phyloP scores from a whole-genome alignment of 2,888 invertebrate species.

The Hesperia comma region DNA sequence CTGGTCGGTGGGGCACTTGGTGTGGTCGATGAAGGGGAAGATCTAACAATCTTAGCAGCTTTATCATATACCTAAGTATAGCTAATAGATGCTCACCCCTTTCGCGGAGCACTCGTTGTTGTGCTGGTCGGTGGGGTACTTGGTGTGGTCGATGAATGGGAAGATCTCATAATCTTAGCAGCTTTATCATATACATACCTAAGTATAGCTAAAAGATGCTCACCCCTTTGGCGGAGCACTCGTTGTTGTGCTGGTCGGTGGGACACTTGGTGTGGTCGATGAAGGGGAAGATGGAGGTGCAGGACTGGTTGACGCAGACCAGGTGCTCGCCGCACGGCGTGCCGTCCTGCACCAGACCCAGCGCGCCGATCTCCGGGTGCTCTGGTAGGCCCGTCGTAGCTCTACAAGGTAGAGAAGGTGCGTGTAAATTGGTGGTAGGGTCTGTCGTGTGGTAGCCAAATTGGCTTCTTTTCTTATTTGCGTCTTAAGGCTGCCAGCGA shows the following conservation, averaged over 20 bases:
- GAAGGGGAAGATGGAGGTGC: slow-evolving; percentile 92
- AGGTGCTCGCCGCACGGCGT: slow-evolving; percentile 96
- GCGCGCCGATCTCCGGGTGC: slow-evolving; percentile 87
- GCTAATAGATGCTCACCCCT: too few relatives aligned
- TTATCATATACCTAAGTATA: too few relatives aligned
- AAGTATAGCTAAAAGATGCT: too few relatives aligned
- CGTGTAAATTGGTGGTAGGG: background rate
- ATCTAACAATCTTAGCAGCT: too few relatives aligned
- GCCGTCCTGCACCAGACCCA: slow-evolving; percentile 96
- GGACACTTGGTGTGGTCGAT: slow-evolving; percentile 95
- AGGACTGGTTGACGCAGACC: slow-evolving; percentile 97
- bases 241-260: slow-evolving; percentile 92
- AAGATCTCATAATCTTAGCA: too few relatives aligned
- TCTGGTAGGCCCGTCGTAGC: slow-evolving; percentile 89
- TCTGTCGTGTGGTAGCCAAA: too few relatives aligned
- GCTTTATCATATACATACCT: too few relatives aligned
- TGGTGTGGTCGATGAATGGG: slow-evolving; percentile 92
- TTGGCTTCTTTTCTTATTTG: too few relatives aligned
- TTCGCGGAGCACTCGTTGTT: slow-evolving; percentile 92
- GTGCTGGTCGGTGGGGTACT: slow-evolving; percentile 95
- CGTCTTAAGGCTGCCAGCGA: too few relatives aligned
- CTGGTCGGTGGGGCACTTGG: slow-evolving; percentile 95
- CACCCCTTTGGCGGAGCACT: slow-evolving; percentile 98
- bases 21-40: slow-evolving; percentile 92
- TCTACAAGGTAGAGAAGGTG: slow-evolving; percentile 71